Evolutionary conservation across 2,888 invertebrate genomes (phyloP).

Genomic region (Sepioteuthis lessoniana): DNA sequence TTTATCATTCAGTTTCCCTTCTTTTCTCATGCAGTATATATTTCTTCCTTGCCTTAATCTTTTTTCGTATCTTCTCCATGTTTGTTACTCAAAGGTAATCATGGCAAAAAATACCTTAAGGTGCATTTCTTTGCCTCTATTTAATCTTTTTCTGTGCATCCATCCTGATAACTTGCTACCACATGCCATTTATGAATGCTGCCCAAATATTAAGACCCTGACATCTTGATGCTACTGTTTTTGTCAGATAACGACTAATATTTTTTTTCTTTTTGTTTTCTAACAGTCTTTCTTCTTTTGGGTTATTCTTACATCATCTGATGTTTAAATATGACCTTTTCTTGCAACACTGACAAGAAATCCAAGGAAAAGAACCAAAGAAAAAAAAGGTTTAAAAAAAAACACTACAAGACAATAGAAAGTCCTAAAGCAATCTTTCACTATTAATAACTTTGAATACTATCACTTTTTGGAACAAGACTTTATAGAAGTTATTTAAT

Average conservation of each 20-base stretch:
- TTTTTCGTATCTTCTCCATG: background rate
- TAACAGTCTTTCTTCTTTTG: background rate
- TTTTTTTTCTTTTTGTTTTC: background rate
- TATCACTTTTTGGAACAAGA: background rate
- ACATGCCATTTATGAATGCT: background rate
- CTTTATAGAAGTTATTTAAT: background rate
- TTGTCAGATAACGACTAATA: background rate
- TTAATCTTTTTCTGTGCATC: slow-evolving; percentile 1
- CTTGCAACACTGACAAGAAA: slow-evolving; percentile 15
- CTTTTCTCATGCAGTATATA: background rate
- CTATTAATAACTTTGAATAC: background rate
- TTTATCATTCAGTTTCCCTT: background rate
- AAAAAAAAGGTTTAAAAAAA: background rate
- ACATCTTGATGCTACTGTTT: background rate
- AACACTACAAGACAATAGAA: background rate
- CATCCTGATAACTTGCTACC: background rate
- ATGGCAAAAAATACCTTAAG: slow-evolving; percentile 18
- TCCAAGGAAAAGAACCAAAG: background rate
- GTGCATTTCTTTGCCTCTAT: background rate
- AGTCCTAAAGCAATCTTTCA: background rate
- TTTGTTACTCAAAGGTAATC: background rate
- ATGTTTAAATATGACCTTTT: background rate
- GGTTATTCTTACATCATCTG: background rate
- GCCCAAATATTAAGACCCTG: background rate
- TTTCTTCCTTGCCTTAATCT: background rate